These are phyloP conservation scores for Brachyhypopomus occidentalis DNA, from an alignment of 2,113 vertebrate genomes.

Conservation along the genomic window DNA sequence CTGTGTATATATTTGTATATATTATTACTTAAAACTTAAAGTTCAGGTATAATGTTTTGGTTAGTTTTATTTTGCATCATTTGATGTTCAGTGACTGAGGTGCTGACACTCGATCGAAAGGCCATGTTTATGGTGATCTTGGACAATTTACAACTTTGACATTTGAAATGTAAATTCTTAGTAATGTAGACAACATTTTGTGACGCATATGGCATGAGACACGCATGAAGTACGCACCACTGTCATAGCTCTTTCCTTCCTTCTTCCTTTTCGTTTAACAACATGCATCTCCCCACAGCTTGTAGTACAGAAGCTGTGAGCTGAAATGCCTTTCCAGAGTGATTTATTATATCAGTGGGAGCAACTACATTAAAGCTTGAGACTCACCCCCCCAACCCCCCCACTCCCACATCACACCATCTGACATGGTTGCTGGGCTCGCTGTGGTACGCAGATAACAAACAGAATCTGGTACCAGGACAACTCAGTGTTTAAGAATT, in stretches of 20 bases:
- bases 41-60: constrained; percentile 1
- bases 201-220: background rate
- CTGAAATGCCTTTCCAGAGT: too few species aligned
- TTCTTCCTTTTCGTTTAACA: background rate
- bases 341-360: background rate
- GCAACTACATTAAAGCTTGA: too few species aligned
- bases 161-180: background rate
- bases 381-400: background rate
- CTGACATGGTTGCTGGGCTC: background rate
- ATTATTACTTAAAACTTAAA: background rate
- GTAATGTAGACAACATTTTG: background rate
- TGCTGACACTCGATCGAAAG: background rate
- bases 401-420: background rate
- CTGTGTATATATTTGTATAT: constrained; percentile 9
- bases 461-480: background rate
- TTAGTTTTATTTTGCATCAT: background rate
- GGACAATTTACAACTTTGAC: background rate
- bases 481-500: background rate
- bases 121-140: background rate
- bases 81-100: background rate
- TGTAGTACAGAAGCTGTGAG: too few species aligned
- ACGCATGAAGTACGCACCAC: background rate
- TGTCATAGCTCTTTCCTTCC: background rate
- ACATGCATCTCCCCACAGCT: background rate
- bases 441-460: background rate